Evolutionary conservation across 1,140 invertebrate species (phyloP).

Genomic region (Sminthurinus signatus): DNA sequence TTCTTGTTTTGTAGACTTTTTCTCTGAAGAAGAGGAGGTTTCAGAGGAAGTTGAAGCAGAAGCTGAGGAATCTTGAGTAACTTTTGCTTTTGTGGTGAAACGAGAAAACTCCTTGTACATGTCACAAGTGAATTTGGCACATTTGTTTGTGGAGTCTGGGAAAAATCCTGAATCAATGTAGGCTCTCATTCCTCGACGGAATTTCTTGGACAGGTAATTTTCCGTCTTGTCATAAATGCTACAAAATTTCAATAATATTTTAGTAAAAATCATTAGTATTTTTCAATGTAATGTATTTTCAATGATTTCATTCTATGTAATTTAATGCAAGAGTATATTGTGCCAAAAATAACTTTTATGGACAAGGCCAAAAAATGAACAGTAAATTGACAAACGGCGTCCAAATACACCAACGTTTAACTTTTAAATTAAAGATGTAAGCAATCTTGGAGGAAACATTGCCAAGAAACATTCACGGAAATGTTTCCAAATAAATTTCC

Average conservation of each 20-base stretch:
- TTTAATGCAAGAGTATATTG: no score
- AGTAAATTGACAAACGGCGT: no score
- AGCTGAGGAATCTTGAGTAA: not conserved
- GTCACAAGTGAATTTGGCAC: slow-evolving; percentile 38
- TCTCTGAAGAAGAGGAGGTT: not conserved
- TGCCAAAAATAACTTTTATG: no score
- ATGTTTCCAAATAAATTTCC: no score
- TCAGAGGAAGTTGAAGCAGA: slow-evolving; percentile 1
- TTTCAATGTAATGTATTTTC: no score
- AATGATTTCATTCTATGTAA: no score
- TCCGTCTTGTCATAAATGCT: slow-evolving; percentile 38
- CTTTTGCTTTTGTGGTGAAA: not conserved
- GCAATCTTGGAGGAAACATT: no score
- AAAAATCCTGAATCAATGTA: slow-evolving; percentile 35
- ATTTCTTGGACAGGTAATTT: slow-evolving; percentile 34
- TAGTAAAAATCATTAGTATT: no score
- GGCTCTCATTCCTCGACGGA: slow-evolving; percentile 32
- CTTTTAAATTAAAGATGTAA: no score
- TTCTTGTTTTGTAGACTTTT: not conserved
- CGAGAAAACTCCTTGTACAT: slow-evolving; percentile 23
- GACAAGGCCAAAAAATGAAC: no score
- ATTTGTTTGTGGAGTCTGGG: slow-evolving; percentile 26
- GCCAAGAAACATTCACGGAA: no score
- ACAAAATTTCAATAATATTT: not conserved
- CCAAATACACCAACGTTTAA: no score